Conservation (phyloP, 2,888 invertebrate genomes). For the Strigamia crassipes region DNA sequence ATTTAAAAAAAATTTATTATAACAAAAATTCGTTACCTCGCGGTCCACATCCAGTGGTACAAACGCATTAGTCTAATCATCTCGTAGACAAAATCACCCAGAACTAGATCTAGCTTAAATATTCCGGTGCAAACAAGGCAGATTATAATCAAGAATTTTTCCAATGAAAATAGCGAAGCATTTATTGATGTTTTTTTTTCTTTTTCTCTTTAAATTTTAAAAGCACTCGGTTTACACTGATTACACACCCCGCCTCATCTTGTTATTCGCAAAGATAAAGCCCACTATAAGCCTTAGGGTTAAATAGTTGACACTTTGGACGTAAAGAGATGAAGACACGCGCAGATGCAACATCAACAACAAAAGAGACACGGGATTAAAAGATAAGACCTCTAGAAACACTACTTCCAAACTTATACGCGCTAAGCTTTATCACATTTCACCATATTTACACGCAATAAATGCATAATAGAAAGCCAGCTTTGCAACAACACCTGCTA, state of each 20-base stretch:
- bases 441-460: background rate
- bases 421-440: constrained; percentile 5
- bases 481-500: background rate
- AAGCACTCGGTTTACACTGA: background rate
- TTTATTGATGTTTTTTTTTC: no score
- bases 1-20: no score
- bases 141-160: no score
- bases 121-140: no score
- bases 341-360: constrained; percentile 11
- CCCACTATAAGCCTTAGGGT: background rate
- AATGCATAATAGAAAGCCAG: background rate
- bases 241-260: background rate
- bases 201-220: background rate
- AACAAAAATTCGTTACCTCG: no score
- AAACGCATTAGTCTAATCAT: no score
- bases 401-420: background rate
- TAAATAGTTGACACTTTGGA: constrained; percentile 1
- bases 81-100: no score
- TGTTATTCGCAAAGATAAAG: constrained; percentile 7
- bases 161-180: no score
- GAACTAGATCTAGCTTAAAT: no score
- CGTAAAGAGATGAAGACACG: background rate
- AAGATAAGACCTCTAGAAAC: background rate
- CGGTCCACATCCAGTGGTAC: no score
- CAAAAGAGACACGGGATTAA: constrained; percentile 7